Base-by-base conservation (phyloP, 2,888 invertebrate species). In the Drosophila setosimentum region DNA sequence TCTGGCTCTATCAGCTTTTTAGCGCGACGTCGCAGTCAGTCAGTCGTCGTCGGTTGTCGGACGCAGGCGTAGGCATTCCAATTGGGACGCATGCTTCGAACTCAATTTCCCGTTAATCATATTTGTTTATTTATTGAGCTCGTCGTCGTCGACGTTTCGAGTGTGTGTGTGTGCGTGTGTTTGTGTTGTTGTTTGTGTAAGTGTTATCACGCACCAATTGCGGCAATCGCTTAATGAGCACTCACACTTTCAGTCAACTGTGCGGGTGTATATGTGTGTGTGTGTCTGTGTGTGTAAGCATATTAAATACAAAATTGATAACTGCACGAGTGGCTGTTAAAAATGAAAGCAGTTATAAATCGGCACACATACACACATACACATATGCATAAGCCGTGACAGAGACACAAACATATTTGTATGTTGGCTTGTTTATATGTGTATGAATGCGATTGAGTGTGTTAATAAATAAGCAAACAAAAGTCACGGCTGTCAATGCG, bases 21-120 rank as follows among this genome's bases (percentile, higher is more conserved):
- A 73, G 73, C 83, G 75, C 79, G 78, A 85, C 74, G 80, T 68
- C 71, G 75, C 76, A 76, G 80, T 82, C 77, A 71, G 78, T 79
- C 79, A 80, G 80, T 79, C 80, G 70, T 83, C 82, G 84, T 83
- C 78, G 82, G 83, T 82, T 88, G 84, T 83, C 78, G 83, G 80
- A 80, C 83, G 82, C 80, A 80, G 81, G 83, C 81, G 82, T 80
- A 80, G 78, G 75, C 73, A 82, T 78, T 83, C 76, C 73, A 78
- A 80, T 80, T 82, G 80, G 77, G 53, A 82, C 78, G 81, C 82
- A 73, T 78, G 87, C 70, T 87, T 86, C 76, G 67, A 73, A 67
- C 66, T 79, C 80, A 68, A 76, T 66, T 76, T 79, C 68, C 29
- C 65, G 76, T 73, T 78, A 68, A 76, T 40, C 45, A 45, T 24